These are phyloP conservation scores for Cheumatopsyche charites DNA, from an alignment of 1,140 invertebrate genomes.

Conservation along the genomic window DNA sequence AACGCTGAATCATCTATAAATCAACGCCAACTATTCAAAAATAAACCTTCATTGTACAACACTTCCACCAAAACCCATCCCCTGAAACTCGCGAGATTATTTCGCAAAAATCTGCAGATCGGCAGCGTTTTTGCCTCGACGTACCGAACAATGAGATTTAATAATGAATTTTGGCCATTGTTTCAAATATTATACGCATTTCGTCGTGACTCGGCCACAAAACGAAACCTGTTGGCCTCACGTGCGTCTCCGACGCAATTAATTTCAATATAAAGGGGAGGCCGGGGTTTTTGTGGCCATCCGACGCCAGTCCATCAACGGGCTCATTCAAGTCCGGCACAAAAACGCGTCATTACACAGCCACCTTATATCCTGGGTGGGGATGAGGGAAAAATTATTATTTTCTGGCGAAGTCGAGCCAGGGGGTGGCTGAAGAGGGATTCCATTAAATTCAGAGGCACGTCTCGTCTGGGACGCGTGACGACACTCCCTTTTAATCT, in stretches of 20 bases:
- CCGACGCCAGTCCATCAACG: constrained; percentile 17
- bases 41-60: no score
- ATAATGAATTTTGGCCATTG: no score
- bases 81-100: no score
- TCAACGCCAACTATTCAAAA: no score
- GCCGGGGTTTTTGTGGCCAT: constrained; percentile 14
- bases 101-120: no score
- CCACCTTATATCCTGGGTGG: neutral
- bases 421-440: neutral
- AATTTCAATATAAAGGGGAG: constrained; percentile 27
- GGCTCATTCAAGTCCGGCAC: constrained; percentile 4
- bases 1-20: no score
- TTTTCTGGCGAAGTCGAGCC: constrained; percentile 7
- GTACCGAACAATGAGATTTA: no score
- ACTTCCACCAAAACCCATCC: no score
- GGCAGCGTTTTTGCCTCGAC: no score
- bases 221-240: no score
- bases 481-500: constrained; percentile 31
- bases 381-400: constrained; percentile 31
- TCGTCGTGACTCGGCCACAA: no score
- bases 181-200: no score
- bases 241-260: constrained; percentile 28
- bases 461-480: constrained; percentile 26
- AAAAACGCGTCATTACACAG: constrained; percentile 33
- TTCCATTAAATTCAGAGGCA: constrained; percentile 36